Evolutionary conservation across 2,888 invertebrate species (phyloP), one percentile per base, ranked within the genome.

Genomic region (Trissonchulus latispiculum): DNA sequence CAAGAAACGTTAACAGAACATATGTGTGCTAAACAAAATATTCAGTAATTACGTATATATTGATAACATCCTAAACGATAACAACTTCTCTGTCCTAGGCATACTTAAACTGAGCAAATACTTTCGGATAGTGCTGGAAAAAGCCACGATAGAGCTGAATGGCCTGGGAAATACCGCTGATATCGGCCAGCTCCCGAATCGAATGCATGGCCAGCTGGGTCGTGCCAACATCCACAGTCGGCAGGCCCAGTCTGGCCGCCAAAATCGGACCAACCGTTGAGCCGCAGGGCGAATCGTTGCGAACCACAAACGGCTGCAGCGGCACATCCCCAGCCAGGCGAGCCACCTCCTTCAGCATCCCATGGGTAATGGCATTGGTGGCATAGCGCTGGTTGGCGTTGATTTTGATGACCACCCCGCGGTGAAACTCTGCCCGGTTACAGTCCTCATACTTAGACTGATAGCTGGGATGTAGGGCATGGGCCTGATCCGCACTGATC

Each of bases 251-350:
- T 75, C 83, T 83, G 36, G 85, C 81, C 0, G 86, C 81, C 80
- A 86, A 81, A 73, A 86, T 85, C n/a, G 86, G 86, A 1, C 86
- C 86, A 48, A 86, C 85, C 29, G 86, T 86, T n/a, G 84, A 84
- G 29, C 86, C 86, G 78, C 86, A 86, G 1, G 84, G 81, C 0
- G 83, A 82, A 77, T 86, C 86, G 77, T 86, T 86, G 64, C 84
- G 81, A 62, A 86, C 85, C 2, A 85, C 84, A 78, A 86, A 83
- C 76, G 86, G 85, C 85, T 86, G 78, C 35, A 78, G 77, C 3
- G 86, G 85, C 2, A 86, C 84, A 29, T 80, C 75, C 32, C 66
- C 33, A 0, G 83, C 83, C 66, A 78, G 78, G 23, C 76, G 77
- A 18, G 85, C 86, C 32, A 86, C 78, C 77, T 84, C 81, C 71